Base-by-base conservation (phyloP, 2,888 invertebrate species). In the Apamea epomidion region DNA sequence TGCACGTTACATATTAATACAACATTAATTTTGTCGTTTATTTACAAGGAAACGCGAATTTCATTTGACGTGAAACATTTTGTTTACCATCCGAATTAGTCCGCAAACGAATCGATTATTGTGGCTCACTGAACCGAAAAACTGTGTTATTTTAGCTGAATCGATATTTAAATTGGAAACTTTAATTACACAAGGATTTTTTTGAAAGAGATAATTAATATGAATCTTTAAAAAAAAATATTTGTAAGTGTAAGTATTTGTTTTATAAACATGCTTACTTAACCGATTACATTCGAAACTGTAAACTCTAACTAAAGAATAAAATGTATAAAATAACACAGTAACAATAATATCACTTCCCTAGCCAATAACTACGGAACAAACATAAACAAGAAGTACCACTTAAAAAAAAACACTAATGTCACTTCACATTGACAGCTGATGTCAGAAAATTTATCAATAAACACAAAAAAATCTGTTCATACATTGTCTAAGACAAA, bases 61-160 rank as follows among this genome's bases (percentile, higher is more conserved):
- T 70, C 62, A 62, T 77, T 76, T 72, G 72, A 69, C 48, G 60
- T 77, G 42, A 32, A 68, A 54, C 60, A 37, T 68, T 76, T 74
- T 68, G 84, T 71, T 76, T 60, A 82, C 51, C 54, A 58, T 73
- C 60, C 37, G n/a, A 58, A 62, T 64, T 76, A 80, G 68, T 48
- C 48, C 16, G 62, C 21, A 67, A 76, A 58, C 60, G 37, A 68
- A 80, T 76, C 75, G 69, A 87, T 87, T 80, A 60, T 68, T 62
- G 29, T 67, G 65, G 65, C 65, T 81, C 88, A 69, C 32, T 87
- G 85, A 86, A 81, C 85, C 51, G 88, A 64, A 37, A 76, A 78
- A 85, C 75, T 54, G 42, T 70, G 21, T 70, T 69, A 29, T 60
- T 76, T 65, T 54, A 73, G 37, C 51, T 48, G 25, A 25, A 77